Conservation (phyloP, 92 coral and sea anemone species). For the Porites evermanni region DNA sequence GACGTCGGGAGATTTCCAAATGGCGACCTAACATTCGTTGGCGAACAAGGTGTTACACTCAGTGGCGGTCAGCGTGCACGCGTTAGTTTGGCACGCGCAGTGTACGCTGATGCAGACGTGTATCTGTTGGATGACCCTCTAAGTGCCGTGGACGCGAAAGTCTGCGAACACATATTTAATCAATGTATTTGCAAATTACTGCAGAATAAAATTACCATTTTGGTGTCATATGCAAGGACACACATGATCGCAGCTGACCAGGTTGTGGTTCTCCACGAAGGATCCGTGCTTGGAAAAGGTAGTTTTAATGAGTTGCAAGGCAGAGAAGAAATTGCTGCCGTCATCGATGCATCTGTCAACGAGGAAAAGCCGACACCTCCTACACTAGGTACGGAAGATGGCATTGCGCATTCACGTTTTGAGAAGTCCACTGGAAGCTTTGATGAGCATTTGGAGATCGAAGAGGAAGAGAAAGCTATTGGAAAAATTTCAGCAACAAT, state of each 20-base stretch:
- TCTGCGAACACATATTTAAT: constrained; percentile 20
- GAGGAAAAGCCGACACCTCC: background rate
- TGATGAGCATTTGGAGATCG: constrained; percentile 9
- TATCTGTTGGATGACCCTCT: constrained; percentile 12
- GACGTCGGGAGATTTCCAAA: constrained; percentile 31
- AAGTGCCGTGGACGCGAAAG: constrained; percentile 30
- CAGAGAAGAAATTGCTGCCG: background rate
- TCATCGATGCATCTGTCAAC: background rate
- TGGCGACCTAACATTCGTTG: constrained; percentile 32
- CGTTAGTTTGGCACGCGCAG: constrained; percentile 37
- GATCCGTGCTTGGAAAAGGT: constrained; percentile 7
- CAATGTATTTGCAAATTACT: constrained; percentile 35
- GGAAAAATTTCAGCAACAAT: constrained; percentile 38
- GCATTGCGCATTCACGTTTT: background rate
- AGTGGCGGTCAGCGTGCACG: constrained; percentile 46
- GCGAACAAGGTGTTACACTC: constrained; percentile 23
- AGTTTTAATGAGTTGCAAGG: background rate
- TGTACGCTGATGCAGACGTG: constrained; percentile 33
- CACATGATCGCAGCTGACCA: constrained; percentile 32
- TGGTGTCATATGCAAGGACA: constrained; percentile 19
- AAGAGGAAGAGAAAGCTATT: constrained; percentile 53
- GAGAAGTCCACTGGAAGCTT: background rate
- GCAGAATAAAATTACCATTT: background rate
- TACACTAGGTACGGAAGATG: background rate
- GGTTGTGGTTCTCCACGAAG: constrained; percentile 31